A percentile compares a stretch with the other conserved stretches of the same genome.
Evolutionary conservation across 2,797 vertebrate species (phyloP).

Genomic region (Acanthornis magna): DNA sequence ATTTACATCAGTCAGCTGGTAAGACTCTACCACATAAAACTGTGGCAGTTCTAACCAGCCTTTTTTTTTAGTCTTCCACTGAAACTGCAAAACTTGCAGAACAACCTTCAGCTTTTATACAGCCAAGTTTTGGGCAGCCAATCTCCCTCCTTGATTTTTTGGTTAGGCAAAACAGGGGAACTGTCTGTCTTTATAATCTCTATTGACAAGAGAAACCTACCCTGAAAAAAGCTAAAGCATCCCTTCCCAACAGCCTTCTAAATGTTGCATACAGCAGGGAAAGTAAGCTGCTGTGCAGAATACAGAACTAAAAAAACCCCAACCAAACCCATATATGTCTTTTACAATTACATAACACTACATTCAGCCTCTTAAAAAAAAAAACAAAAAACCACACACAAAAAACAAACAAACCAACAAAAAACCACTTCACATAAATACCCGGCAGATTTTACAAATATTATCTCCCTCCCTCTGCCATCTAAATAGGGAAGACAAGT

Average conservation of each 20-base stretch:
- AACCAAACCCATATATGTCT: background rate
- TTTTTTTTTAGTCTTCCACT: fast-evolving
- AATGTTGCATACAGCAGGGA: background rate
- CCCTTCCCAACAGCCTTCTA: background rate
- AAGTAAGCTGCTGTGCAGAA: background rate
- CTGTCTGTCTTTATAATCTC: background rate
- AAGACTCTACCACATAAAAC: background rate
- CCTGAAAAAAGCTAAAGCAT: background rate
- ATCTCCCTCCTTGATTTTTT: background rate
- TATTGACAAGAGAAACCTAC: background rate
- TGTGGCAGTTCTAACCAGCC: background rate
- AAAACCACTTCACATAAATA: background rate
- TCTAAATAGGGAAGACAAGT: background rate
- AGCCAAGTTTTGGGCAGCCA: background rate
- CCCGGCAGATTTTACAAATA: background rate
- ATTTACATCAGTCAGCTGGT: background rate
- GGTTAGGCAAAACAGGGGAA: background rate
- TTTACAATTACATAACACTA: background rate
- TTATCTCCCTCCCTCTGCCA: background rate
- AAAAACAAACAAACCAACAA: background rate
- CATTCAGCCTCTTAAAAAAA: background rate
- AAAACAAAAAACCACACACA: too few species aligned
- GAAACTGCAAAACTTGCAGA: background rate
- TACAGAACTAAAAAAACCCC: background rate
- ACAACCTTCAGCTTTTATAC: background rate